Base-by-base conservation (phyloP, 1,140 invertebrate genomes). In the Heliconius eleuchia region DNA sequence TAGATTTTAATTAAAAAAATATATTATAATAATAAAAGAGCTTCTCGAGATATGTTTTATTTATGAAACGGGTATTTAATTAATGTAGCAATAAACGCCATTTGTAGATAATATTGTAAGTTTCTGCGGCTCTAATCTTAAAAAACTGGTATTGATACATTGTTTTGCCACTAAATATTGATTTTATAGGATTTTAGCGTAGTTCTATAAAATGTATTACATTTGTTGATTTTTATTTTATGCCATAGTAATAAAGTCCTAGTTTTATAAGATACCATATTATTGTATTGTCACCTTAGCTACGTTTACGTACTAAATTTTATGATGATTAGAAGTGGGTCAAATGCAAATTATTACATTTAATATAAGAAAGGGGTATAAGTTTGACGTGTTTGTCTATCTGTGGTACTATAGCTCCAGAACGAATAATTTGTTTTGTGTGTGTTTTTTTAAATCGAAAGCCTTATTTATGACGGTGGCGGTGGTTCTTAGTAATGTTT, bases 61-160 rank as follows among this genome's bases (percentile, higher is more conserved):
- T 66, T 30, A 66, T 30, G 23, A 30, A 66, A 66, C 60, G 18
- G 60, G 60, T 66, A 66, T 66, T 66, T 66, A 27, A 66, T 66
- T 66, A 66, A 66, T 66, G 60, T 30, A 66, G 60, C 27, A 66
- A 66, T 66, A 30, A 66, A 66, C 60, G 60, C 23, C 60, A 30
- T 30, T 66, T 30, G 13, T 66, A 27, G 23, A 30, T 66, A 16
- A 30, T 66, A 66, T 3, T 66, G 60, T 11, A 30, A 13, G 23
- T 66, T 66, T 66, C 30, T 66, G 60, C 60, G 18, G 23, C 60
- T 66, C 60, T 30, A 66, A 66, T 66, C 23, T 66, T 30, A 66
- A 57, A 57, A 66, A 30, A 66, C 60, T 30, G 60, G 60, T 66
- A 66, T 66, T 66, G 27, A 3, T 30, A 66, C 60, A 66, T 66